Percentiles rank a stretch among this genome's conserved stretches.
Evolutionary conservation across 2,888 invertebrate species (phyloP).

Genomic region (Drosophila atripex): DNA sequence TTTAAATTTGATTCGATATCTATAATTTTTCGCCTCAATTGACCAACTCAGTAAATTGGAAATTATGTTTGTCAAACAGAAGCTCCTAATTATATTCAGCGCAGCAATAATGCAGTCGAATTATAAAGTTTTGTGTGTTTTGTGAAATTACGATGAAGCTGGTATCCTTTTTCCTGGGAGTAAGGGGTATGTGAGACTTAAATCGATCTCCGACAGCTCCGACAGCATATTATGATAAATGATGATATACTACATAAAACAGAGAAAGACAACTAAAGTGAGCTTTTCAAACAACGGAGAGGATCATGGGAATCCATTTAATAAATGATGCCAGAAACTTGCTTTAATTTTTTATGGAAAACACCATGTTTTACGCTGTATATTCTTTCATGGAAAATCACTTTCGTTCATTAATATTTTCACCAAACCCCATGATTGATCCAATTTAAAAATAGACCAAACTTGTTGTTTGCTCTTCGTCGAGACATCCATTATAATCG

Average conservation of each 20-base stretch:
- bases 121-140: constrained; percentile 20
- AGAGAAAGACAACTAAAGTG: background rate
- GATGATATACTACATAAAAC: background rate
- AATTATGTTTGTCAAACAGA: constrained; percentile 22
- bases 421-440: constrained; percentile 10
- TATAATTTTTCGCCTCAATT: constrained; percentile 38
- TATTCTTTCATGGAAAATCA: background rate
- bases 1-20: background rate
- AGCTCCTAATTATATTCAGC: constrained; percentile 24
- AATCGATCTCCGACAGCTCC: constrained; percentile 31
- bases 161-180: background rate
- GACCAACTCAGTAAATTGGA: constrained; percentile 28
- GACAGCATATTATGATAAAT: constrained; percentile 47
- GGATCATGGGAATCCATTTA: constrained; percentile 1
- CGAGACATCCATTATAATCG: background rate
- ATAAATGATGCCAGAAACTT: background rate
- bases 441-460: constrained; percentile 24
- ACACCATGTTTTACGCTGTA: background rate
- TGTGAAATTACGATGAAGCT: background rate
- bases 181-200: background rate
- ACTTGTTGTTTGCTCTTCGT: constrained; percentile 6
- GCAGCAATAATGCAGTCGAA: constrained; percentile 18
- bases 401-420: background rate
- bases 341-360: background rate
- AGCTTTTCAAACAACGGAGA: background rate